phyloP scores from a whole-genome alignment of 2,113 vertebrate species.

The Ornithorhynchus anatinus region DNA sequence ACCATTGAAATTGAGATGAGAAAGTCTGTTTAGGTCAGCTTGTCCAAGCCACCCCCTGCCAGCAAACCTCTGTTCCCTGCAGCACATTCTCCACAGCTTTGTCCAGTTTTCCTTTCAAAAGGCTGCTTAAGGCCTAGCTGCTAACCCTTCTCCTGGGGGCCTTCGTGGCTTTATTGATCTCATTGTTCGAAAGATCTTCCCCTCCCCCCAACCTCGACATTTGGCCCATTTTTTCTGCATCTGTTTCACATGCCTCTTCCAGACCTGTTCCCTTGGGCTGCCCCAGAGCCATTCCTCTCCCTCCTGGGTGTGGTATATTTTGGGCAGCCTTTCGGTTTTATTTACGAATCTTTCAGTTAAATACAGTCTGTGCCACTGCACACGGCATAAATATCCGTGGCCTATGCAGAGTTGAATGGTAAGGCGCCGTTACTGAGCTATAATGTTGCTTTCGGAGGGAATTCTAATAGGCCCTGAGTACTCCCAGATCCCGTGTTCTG shows the following conservation, averaged over 20 bases:
- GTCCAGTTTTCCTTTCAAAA: too few relatives aligned
- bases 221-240: not conserved
- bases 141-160: too few relatives aligned
- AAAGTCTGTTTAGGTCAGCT: not conserved
- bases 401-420: not conserved
- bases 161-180: not conserved
- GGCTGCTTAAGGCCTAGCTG: too few relatives aligned
- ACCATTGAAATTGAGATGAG: not conserved
- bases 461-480: slow-evolving; percentile 52
- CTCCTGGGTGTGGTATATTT: not conserved
- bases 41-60: not conserved
- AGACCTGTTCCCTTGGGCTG: not conserved
- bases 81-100: too few relatives aligned
- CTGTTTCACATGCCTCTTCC: not conserved
- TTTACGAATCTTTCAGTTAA: slow-evolving; percentile 38
- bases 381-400: not conserved
- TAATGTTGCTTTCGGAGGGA: slow-evolving; percentile 29
- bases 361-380: slow-evolving; percentile 42
- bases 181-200: not conserved
- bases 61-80: not conserved
- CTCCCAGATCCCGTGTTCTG: slow-evolving; percentile 54
- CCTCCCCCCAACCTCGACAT: not conserved
- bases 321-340: not conserved
- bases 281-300: not conserved
- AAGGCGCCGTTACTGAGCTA: slow-evolving; percentile 19